phyloP scores from a whole-genome alignment of 2,113 vertebrate species.

The Zosterops borbonicus region DNA sequence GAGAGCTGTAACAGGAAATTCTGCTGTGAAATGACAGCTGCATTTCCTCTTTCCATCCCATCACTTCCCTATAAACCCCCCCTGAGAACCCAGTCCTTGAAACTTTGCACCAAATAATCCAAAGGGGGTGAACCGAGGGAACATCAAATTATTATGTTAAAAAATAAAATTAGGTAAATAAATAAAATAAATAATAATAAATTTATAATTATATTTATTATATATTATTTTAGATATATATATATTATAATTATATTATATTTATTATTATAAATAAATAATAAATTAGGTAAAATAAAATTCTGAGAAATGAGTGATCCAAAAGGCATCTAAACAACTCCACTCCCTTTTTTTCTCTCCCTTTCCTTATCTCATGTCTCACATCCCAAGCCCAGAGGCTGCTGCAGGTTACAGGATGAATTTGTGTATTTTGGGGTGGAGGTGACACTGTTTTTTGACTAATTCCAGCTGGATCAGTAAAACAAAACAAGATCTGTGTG shows the following conservation, averaged over 20 bases:
- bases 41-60: neutral
- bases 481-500: accelerated
- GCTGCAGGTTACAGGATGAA: neutral
- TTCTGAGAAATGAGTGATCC: neutral
- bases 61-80: neutral
- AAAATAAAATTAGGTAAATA: neutral
- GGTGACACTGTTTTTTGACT: neutral
- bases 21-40: neutral
- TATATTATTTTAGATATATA: too few relatives aligned
- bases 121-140: neutral
- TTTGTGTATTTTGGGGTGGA: neutral
- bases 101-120: neutral
- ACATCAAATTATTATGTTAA: neutral
- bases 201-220: too few relatives aligned
- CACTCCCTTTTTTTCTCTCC: neutral
- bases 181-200: too few relatives aligned
- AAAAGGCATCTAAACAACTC: neutral
- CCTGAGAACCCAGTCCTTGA: neutral
- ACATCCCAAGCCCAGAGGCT: neutral
- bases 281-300: too few relatives aligned
- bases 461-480: neutral
- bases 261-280: too few relatives aligned
- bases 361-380: neutral
- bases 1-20: neutral
- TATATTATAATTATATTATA: too few relatives aligned